Evolutionary conservation across 2,797 vertebrate species (phyloP), one percentile per base, ranked within the genome.

Genomic region (Leptatherina wallacei): DNA sequence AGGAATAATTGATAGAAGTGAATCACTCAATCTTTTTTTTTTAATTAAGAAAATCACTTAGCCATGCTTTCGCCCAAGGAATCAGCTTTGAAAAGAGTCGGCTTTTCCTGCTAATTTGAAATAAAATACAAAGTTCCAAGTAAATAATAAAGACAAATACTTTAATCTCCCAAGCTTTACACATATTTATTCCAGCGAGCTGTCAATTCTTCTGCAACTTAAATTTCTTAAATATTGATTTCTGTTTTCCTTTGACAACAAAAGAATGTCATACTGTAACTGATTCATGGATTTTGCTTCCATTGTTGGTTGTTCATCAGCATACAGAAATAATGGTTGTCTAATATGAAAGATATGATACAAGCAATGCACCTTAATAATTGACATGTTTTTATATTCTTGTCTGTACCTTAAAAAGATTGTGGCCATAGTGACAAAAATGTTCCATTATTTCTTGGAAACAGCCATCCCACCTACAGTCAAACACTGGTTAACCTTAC

Each of bases 31-130:
- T 51, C 58, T 14, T 44, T 20, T 27, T 16, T 54, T 71, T 33
- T 69, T 0, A 65, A 58, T 49, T 2, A 58, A 67, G 66, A 13
- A 52, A 52, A 52, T 13, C 11, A 13, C 22, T 52, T 32, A 32
- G 30, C 10, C 3, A 24, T 6, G 22, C 13, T 24, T 64, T 35
- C 47, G 61, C 3, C 44, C 30, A 22, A 55, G 35, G 32, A 65
- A 33, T 35, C 9, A 42, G 10, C n/a, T 73, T 72, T 24, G 7
- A 27, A 40, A 49, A 51, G 62, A 69, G 49, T 57, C 44, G 4
- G 14, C 61, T 78, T 73, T n/a, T 64, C 44, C 29, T 68, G 60
- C n/a, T 18, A 24, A 36, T 29, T 70, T 24, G 42, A 65, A 67
- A 77, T 27, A 29, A 57, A 59, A 33, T 13, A 57, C 63, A 75